These are phyloP conservation scores for Acipenser ruthenus DNA, from an alignment of 2,797 vertebrate species.

Conservation along the genomic window DNA sequence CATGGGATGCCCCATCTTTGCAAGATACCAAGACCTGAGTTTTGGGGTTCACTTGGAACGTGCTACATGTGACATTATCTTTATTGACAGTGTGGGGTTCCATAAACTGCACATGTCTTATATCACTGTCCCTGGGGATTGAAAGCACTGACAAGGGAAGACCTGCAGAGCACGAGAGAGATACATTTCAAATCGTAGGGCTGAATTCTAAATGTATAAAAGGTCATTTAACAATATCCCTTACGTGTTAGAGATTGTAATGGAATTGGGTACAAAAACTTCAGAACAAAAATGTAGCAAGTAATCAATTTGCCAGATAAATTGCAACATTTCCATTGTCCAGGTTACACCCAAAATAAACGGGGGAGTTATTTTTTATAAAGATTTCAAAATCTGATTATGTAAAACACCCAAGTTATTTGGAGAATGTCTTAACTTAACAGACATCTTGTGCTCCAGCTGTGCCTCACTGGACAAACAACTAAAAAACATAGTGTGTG, in stretches of 20 bases:
- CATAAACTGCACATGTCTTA: conserved; percentile 62
- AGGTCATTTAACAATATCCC: too few species aligned
- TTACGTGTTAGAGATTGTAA: neutral
- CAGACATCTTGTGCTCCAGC: too few species aligned
- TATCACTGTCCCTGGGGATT: conserved; percentile 34
- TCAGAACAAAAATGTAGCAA: conserved; percentile 4
- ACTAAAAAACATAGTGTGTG: too few species aligned
- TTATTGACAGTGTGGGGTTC: conserved; percentile 22
- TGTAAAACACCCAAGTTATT: too few species aligned
- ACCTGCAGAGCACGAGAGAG: conserved; percentile 32
- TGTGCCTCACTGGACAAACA: too few species aligned
- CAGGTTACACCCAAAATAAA: neutral
- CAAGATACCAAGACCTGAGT: conserved; percentile 54
- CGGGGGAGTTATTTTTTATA: too few species aligned
- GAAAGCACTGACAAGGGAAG: conserved; percentile 41
- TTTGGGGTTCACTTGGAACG: conserved; percentile 16
- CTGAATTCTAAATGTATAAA: neutral
- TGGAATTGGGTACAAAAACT: neutral
- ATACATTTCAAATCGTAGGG: neutral
- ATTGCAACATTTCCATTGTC: neutral
- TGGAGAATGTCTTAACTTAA: too few species aligned
- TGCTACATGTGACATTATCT: conserved; percentile 18
- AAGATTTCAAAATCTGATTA: too few species aligned
- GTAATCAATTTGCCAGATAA: neutral
- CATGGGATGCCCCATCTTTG: conserved; percentile 55